Base-by-base conservation (phyloP, 2,888 invertebrate genomes). In the Parnassius mnemosyne region DNA sequence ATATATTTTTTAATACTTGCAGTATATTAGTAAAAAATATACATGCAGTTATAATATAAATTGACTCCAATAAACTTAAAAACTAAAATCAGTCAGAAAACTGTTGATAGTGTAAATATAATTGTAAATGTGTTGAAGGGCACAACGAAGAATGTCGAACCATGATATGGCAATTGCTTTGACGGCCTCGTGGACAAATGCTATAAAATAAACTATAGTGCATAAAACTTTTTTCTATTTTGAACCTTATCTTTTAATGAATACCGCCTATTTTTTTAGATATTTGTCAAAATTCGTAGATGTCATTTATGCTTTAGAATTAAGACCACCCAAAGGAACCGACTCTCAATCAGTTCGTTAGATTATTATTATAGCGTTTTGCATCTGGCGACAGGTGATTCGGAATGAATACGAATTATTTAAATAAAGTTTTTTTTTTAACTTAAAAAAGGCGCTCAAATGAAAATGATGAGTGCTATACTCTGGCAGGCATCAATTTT, bases 341-440 rank as follows among this genome's bases (percentile, higher is more conserved):
- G 67, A 70, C 59, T 46, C 74, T 80, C 79, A 84, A 83, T 80
- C 69, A 69, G 68, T 70, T 79, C 76, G 76, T 79, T 73, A 74
- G 65, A 64, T 60, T 68, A 69, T 74, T 76, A 78, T 81, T 78
- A 76, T 72, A 71, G 57, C 60, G 57, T 65, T 65, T 65, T 53
- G 65, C 63, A 67, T 66, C 65, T 68, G 72, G 72, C 72, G 80
- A 79, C 79, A 79, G 75, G 78, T 75, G 79, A 74, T 70, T 71
- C 53, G 56, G 52, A 50, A 58, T 59, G 57, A 55, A 65, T 62
- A 62, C 61, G 63, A 62, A 64, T 42, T 50, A 42, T 61, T 54
- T 49, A 59, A 49, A 49, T 54, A 57, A 64, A 57, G 43, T 61
- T 58, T 63, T 53, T 58, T 63, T 53, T 63, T 58, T 10, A 46